Base-by-base conservation (phyloP, 2,888 invertebrate genomes). In the Diadromus collaris region DNA sequence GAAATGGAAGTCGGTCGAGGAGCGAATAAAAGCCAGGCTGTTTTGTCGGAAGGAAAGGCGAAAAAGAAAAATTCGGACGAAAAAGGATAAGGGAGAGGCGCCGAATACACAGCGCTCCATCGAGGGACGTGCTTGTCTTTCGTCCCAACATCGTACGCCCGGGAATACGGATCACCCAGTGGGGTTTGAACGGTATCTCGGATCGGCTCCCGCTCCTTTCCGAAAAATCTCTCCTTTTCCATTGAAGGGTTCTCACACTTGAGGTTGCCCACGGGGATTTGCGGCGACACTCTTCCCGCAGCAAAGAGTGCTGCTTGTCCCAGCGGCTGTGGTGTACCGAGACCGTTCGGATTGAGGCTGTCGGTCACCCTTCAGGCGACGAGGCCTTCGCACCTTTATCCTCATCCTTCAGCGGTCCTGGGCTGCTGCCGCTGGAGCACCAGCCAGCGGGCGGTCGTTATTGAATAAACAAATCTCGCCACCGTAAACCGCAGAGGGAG, bases 391-490 rank as follows among this genome's bases (percentile, higher is more conserved):
- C 48, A 38, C 38, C 60, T 51, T 44, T 9, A 24, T 19, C 61
- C 16, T 58, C 3, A 27, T 24, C 16, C 34, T 19, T 29, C 61
- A 38, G 19, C n/a, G 27, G 38, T 38, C 38, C 38, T 38, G 41
- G 27, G 32, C 24, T 13, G 41, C 48, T 51, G 61, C 38, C 48
- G 71, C 60, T 46, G 34, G n/a, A 16, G 44, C 70, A 51, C 46
- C 60, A 46, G 32, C 70, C 60, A 48, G 60, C 13, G 63, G 71
- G 29, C 19, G 54, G 54, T 56, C 74, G 68, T 76, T 76, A 70
- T 76, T 76, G 76, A 76, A 76, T 76, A 76, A 76, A 76, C 76
- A 76, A 76, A 76, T 69, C 70, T 60, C 16, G 41, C 68, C 41
- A 29, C 68, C 38, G 46, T 75, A 48, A 75, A 51, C 67, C 51